phyloP scores from a whole-genome alignment of 2,888 invertebrate species.

The Rhogogaster chlorosoma region DNA sequence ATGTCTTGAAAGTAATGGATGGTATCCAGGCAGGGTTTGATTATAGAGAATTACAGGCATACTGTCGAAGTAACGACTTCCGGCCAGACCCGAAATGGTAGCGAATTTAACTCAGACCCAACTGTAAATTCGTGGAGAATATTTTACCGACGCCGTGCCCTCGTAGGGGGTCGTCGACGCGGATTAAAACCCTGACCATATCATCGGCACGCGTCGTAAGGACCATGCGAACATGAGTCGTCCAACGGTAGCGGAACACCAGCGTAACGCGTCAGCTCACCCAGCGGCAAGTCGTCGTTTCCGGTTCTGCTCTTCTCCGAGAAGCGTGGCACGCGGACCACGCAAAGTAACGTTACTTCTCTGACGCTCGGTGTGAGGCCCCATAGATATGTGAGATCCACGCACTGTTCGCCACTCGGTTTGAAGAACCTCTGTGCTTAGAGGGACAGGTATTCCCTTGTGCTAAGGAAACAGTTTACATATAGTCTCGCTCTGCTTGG shows the following conservation, averaged over 20 bases:
- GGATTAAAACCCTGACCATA: neutral
- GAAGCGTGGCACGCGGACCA: slow-evolving; percentile 44
- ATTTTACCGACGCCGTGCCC: neutral
- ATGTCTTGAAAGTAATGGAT: neutral
- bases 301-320: slow-evolving; percentile 66
- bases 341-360: slow-evolving; percentile 53
- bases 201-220: slow-evolving; percentile 21
- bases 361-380: neutral
- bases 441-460: neutral
- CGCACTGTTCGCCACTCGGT: slow-evolving; percentile 33
- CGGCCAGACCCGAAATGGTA: slow-evolving; percentile 24
- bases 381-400: slow-evolving; percentile 13
- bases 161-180: neutral
- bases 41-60: neutral
- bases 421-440: neutral
- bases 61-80: slow-evolving; percentile 11
- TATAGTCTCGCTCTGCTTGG: slow-evolving; percentile 34
- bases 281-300: slow-evolving; percentile 70
- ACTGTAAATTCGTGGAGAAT: neutral
- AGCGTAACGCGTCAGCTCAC: slow-evolving; percentile 40
- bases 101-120: neutral
- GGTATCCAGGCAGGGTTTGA: neutral
- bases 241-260: slow-evolving; percentile 30
- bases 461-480: neutral
- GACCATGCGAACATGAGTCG: slow-evolving; percentile 32